These are phyloP conservation scores for Actias luna DNA, from an alignment of 2,888 invertebrate species.

Conservation along the genomic window DNA sequence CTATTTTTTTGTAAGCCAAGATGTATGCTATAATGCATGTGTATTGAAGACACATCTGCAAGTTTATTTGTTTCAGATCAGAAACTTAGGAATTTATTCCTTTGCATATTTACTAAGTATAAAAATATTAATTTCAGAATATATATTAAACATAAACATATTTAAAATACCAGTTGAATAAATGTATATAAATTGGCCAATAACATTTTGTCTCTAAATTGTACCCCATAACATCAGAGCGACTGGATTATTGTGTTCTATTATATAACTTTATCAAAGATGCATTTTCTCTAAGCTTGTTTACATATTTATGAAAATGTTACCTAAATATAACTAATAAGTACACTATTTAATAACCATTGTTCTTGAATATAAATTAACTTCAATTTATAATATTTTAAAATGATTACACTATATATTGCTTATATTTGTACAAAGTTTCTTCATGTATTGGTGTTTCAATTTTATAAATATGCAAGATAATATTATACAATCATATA, in stretches of 20 bases:
- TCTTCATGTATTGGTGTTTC: slow-evolving; percentile 78
- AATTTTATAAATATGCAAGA: slow-evolving; percentile 69
- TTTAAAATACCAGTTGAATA: slow-evolving; percentile 34
- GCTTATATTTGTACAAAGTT: slow-evolving; percentile 81
- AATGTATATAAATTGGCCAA: slow-evolving; percentile 65
- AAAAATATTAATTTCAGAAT: slow-evolving; percentile 78
- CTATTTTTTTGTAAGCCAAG: neutral
- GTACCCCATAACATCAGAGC: slow-evolving; percentile 78
- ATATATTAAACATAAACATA: slow-evolving; percentile 51
- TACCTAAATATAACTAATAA: slow-evolving; percentile 64
- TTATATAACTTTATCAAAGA: slow-evolving; percentile 25
- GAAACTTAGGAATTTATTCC: slow-evolving; percentile 40
- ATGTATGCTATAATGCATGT: neutral
- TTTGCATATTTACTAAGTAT: slow-evolving; percentile 72
- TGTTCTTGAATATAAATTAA: slow-evolving; percentile 65
- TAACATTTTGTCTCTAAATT: slow-evolving; percentile 63
- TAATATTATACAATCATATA: slow-evolving; percentile 62
- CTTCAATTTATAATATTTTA: slow-evolving; percentile 54
- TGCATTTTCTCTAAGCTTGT: slow-evolving; percentile 52
- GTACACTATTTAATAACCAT: slow-evolving; percentile 61
- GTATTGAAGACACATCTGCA: neutral
- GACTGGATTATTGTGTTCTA: slow-evolving; percentile 52
- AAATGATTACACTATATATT: slow-evolving; percentile 76
- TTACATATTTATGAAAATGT: slow-evolving; percentile 43
- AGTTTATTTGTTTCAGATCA: slow-evolving; percentile 16